phyloP scores from a whole-genome alignment of 1,140 invertebrate genomes.

The Paraescarpia echinospica region DNA sequence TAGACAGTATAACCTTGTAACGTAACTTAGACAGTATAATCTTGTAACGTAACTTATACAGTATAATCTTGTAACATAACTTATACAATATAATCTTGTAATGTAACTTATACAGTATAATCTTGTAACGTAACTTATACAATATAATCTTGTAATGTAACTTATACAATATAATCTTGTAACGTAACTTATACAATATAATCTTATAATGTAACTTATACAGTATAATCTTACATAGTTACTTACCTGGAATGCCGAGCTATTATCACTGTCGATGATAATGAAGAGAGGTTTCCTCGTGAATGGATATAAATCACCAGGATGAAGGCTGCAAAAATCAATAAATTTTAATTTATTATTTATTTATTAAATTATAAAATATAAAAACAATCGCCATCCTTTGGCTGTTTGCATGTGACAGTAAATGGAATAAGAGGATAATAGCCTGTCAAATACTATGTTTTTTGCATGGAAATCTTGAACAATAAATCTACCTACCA shows the following conservation, averaged over 20 bases:
- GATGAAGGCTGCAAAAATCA: constrained; percentile 70
- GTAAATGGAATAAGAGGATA: not conserved
- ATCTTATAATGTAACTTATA: not conserved
- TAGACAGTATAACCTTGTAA: too few species aligned
- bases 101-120: too few species aligned
- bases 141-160: too few species aligned
- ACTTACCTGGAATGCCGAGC: constrained; percentile 79
- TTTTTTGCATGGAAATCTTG: not conserved
- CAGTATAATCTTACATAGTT: not conserved
- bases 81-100: too few species aligned
- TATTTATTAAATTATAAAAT: constrained; percentile 10
- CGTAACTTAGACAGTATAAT: too few species aligned
- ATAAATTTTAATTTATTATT: too few species aligned
- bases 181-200: not conserved
- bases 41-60: too few species aligned
- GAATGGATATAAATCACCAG: constrained; percentile 89
- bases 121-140: too few species aligned
- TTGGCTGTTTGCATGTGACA: not conserved
- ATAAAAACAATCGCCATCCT: not conserved
- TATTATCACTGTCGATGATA: constrained; percentile 93
- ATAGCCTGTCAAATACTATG: not conserved
- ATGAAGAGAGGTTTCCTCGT: constrained; percentile 89
- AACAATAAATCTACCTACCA: constrained; percentile 7
- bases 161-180: not conserved
- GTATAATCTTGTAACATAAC: too few species aligned